Conservation (phyloP, 2,888 invertebrate species). For the Stomorhina lunata region DNA sequence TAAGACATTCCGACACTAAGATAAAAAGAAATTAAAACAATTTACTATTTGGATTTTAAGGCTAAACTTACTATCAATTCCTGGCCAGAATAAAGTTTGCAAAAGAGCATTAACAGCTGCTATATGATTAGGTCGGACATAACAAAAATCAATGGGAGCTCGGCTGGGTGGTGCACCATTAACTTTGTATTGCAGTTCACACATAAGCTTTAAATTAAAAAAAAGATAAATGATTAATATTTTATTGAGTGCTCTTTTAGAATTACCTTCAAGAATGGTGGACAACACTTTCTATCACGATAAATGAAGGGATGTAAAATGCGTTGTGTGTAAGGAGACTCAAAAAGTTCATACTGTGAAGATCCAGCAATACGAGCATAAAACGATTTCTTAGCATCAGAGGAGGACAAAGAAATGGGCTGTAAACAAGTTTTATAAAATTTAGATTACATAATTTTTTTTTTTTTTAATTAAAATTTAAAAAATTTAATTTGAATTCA, state of each 20-base stretch:
- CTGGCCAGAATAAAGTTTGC: slow-evolving; percentile 94
- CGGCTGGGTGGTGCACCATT: slow-evolving; percentile 79
- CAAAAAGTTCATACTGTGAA: slow-evolving; percentile 82
- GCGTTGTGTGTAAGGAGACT: slow-evolving; percentile 86
- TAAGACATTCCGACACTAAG: slow-evolving; percentile 92
- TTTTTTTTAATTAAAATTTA: too few relatives aligned
- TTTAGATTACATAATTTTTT: neutral
- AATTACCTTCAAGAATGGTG: slow-evolving; percentile 87
- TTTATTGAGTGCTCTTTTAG: too few relatives aligned
- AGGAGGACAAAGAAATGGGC: slow-evolving; percentile 71
- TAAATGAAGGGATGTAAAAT: slow-evolving; percentile 91
- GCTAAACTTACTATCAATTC: slow-evolving; percentile 90
- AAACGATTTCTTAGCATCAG: slow-evolving; percentile 73
- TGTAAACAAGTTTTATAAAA: slow-evolving; percentile 59
- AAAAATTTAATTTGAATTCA: too few relatives aligned
- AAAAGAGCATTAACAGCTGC: slow-evolving; percentile 92
- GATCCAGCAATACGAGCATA: slow-evolving; percentile 82
- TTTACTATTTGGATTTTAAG: neutral
- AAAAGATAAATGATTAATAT: neutral
- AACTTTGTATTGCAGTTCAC: slow-evolving; percentile 80
- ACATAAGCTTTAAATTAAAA: slow-evolving; percentile 76
- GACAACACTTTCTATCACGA: slow-evolving; percentile 84
- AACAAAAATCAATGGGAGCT: slow-evolving; percentile 90
- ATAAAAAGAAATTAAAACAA: neutral
- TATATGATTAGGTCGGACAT: slow-evolving; percentile 92